Conservation (phyloP, 2,888 invertebrate genomes). For the Coenonympha arcania region DNA sequence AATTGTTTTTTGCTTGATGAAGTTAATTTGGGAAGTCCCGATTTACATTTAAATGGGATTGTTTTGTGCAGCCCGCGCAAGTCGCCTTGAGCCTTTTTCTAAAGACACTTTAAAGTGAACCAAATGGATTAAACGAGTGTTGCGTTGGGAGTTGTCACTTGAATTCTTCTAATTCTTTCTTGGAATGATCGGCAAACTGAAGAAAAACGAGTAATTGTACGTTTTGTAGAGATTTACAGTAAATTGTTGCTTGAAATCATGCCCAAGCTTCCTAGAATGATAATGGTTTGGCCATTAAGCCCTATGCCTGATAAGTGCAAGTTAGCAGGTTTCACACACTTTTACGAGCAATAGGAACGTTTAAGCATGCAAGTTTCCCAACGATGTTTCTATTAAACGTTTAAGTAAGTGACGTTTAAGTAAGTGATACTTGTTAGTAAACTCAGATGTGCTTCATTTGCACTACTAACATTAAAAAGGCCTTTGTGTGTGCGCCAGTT, state of each 20-base stretch:
- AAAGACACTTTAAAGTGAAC: slow-evolving; percentile 5
- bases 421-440: too few species aligned
- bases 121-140: slow-evolving; percentile 4
- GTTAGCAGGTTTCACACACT: too few species aligned
- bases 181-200: background rate
- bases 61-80: slow-evolving; percentile 7
- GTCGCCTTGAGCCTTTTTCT: slow-evolving; percentile 6
- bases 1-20: slow-evolving; percentile 14
- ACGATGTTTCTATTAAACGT: too few species aligned
- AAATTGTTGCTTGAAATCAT: background rate
- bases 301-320: too few species aligned
- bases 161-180: background rate
- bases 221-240: background rate
- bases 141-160: slow-evolving; percentile 1
- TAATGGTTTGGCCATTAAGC: too few species aligned
- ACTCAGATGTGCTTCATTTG: too few species aligned
- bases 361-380: too few species aligned
- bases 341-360: too few species aligned
- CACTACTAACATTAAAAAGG: too few species aligned
- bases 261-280: too few species aligned
- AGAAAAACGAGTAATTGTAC: background rate
- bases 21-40: slow-evolving; percentile 12
- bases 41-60: slow-evolving; percentile 16
- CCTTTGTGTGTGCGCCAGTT: too few species aligned
- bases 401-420: too few species aligned